Conservation (phyloP, 2,113 vertebrate species). For the Peromyscus californicus region DNA sequence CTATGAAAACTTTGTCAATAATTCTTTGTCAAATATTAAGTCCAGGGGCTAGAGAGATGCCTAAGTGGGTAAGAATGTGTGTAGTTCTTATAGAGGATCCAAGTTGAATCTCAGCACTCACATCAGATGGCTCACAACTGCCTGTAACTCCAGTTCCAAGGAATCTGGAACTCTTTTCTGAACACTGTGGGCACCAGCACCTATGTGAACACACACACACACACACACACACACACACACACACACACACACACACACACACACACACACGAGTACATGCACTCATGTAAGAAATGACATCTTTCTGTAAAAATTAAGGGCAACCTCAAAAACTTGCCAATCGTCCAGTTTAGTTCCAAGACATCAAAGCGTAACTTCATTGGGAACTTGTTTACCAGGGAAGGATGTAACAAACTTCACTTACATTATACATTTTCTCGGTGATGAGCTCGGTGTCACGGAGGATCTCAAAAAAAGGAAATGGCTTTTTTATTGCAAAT, state of each 20-base stretch:
- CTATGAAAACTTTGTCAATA: neutral
- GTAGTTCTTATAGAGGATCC: no score
- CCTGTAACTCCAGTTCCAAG: neutral
- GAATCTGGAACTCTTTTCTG: neutral
- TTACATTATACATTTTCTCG: constrained; percentile 63
- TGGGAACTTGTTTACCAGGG: neutral
- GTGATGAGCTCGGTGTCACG: constrained; percentile 71
- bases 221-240: neutral
- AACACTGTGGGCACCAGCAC: neutral
- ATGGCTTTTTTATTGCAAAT: constrained; percentile 47
- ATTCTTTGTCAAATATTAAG: neutral
- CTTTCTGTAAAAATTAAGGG: neutral
- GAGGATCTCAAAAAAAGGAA: constrained; percentile 75
- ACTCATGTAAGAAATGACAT: neutral
- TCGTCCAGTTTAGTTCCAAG: neutral
- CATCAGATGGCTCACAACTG: neutral
- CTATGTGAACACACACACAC: neutral
- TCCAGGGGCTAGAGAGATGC: no score
- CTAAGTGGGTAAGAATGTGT: neutral
- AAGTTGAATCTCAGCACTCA: neutral
- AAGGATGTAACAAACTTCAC: constrained; percentile 35
- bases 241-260: neutral
- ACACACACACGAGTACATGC: neutral
- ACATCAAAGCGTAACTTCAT: neutral
- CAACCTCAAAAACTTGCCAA: neutral